These are phyloP conservation scores for Ploceus nigricollis DNA, from an alignment of 2,113 vertebrate species.

Conservation along the genomic window DNA sequence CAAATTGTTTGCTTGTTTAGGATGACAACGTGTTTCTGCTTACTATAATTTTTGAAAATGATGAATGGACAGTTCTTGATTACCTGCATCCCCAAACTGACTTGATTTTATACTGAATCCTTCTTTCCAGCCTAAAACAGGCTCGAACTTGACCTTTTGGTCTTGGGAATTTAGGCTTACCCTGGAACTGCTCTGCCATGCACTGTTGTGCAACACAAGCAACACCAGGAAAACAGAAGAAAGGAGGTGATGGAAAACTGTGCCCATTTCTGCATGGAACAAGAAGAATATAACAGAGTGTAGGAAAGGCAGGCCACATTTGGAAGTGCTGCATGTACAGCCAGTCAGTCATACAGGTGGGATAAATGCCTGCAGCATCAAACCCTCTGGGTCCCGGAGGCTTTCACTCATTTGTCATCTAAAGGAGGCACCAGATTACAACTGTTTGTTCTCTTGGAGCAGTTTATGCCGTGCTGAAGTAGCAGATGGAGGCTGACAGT, in stretches of 20 bases:
- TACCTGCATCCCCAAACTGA: background rate
- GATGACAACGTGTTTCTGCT: background rate
- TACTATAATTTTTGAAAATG: background rate
- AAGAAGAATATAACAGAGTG: background rate
- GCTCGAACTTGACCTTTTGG: background rate
- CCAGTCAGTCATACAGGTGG: background rate
- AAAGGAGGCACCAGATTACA: background rate
- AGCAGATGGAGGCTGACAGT: constrained; percentile 24
- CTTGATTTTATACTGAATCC: background rate
- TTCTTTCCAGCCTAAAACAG: background rate
- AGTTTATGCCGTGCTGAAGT: background rate
- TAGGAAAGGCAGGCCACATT: background rate
- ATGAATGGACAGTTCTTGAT: background rate
- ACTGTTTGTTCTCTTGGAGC: background rate
- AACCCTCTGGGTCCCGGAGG: background rate
- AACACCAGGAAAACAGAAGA: background rate
- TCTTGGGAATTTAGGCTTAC: background rate
- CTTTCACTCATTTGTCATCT: background rate
- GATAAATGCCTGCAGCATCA: background rate
- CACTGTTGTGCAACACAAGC: background rate
- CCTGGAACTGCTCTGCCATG: background rate
- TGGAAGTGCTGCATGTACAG: background rate
- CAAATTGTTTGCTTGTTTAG: background rate
- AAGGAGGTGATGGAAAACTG: background rate
- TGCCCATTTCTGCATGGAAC: background rate